Percentiles rank a stretch among this genome's conserved stretches.
These are phyloP conservation scores for Chymomyza costata DNA, from an alignment of 1,140 invertebrate genomes.

Conservation along the genomic window DNA sequence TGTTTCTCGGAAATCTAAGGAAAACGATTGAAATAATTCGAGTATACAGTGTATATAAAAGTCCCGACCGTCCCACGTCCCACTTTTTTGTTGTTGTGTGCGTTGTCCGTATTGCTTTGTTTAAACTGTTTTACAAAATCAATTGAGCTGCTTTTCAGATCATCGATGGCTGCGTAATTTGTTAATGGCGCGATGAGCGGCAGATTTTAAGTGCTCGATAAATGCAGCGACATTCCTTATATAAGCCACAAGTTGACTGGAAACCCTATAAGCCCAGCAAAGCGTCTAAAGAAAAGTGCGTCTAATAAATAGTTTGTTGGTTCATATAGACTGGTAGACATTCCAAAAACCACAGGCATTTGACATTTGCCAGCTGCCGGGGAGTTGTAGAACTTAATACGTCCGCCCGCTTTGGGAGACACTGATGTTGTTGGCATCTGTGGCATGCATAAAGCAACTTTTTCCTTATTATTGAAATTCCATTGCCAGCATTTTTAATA, in stretches of 20 bases:
- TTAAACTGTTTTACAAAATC: not conserved
- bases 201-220: slow-evolving; percentile 18
- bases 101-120: no score
- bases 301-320: slow-evolving; percentile 71
- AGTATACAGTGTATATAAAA: no score
- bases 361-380: slow-evolving; percentile 31
- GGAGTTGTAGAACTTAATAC: slow-evolving; percentile 44
- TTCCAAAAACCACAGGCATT: slow-evolving; percentile 54
- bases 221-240: slow-evolving; percentile 3
- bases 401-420: not conserved
- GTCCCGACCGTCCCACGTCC: no score
- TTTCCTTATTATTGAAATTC: slow-evolving; percentile 49
- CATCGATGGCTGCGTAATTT: slow-evolving; percentile 31
- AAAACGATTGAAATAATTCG: no score
- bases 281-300: no score
- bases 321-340: slow-evolving; percentile 52
- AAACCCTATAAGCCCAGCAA: slow-evolving; percentile 45
- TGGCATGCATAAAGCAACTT: slow-evolving; percentile 6
- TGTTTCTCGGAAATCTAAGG: no score
- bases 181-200: slow-evolving; percentile 38
- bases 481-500: slow-evolving; percentile 36
- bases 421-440: not conserved
- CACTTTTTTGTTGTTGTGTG: no score
- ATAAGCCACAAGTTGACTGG: slow-evolving; percentile 5
- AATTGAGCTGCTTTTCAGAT: not conserved